Evolutionary conservation across 1,140 invertebrate species (phyloP).

Genomic region (Acarapis woodi): DNA sequence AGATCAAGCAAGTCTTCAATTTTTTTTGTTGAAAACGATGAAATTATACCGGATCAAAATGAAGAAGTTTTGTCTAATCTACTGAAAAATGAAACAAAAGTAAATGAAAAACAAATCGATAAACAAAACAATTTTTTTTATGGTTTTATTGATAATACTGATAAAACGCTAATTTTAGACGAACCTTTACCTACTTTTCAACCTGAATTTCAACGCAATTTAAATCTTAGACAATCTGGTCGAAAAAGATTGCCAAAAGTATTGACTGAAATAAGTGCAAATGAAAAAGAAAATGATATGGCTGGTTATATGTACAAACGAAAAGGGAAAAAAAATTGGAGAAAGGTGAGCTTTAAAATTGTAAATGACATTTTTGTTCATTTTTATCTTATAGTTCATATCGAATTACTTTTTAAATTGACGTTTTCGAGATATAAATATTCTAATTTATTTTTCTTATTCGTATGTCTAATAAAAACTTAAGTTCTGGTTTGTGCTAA

Average conservation of each 20-base stretch:
- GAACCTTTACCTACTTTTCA: too few species aligned
- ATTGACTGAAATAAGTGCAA: conserved; percentile 17
- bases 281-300: conserved; percentile 24
- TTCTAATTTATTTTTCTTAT: conserved; percentile 21
- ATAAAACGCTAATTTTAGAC: too few species aligned
- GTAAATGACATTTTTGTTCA: conserved; percentile 24
- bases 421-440: conserved; percentile 1
- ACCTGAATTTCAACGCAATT: too few species aligned
- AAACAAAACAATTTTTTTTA: too few species aligned
- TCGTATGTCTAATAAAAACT: conserved; percentile 17
- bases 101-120: too few species aligned
- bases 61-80: too few species aligned
- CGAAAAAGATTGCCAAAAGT: neutral
- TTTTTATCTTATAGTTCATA: neutral
- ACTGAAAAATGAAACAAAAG: too few species aligned
- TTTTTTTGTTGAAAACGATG: too few species aligned
- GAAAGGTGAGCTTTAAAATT: conserved; percentile 28
- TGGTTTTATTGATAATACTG: too few species aligned
- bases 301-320: conserved; percentile 25
- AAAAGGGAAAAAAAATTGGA: conserved; percentile 21
- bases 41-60: too few species aligned
- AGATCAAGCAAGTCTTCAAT: too few species aligned
- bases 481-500: conserved; percentile 28
- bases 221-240: too few species aligned
- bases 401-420: neutral